These are phyloP conservation scores for Chinchilla lanigera DNA, from an alignment of 2,113 vertebrate genomes.

Conservation along the genomic window DNA sequence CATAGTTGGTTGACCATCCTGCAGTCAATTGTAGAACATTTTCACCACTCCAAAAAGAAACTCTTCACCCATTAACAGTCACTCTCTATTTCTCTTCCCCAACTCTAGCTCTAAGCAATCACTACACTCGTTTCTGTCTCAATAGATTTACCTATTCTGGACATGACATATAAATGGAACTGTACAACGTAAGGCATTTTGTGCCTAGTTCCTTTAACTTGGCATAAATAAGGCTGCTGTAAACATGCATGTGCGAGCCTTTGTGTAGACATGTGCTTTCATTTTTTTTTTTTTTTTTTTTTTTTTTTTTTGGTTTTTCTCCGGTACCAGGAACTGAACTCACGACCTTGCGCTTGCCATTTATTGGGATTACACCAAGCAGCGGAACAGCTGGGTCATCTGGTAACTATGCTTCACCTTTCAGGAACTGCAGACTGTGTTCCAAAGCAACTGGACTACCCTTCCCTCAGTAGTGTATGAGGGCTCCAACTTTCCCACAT, in stretches of 20 bases:
- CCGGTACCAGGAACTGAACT: no score
- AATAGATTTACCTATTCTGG: conserved; percentile 11
- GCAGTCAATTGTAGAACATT: background rate
- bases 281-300: no score
- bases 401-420: background rate
- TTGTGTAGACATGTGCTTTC: background rate
- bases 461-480: background rate
- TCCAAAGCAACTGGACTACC: conserved; percentile 1
- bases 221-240: background rate
- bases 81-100: background rate
- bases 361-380: background rate
- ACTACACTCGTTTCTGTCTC: background rate
- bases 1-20: background rate
- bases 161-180: conserved; percentile 14
- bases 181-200: background rate
- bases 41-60: conserved; percentile 24
- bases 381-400: background rate
- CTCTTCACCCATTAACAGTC: background rate
- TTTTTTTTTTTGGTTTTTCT: no score
- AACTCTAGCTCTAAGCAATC: background rate
- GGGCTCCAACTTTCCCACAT: background rate
- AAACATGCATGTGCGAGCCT: background rate
- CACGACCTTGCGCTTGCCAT: no score
- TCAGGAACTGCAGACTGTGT: background rate
- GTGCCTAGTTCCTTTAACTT: background rate